Evolutionary conservation across 1,140 invertebrate species (phyloP), one percentile per base, ranked within the genome.

Genomic region (Bombus haemorrhoidalis): DNA sequence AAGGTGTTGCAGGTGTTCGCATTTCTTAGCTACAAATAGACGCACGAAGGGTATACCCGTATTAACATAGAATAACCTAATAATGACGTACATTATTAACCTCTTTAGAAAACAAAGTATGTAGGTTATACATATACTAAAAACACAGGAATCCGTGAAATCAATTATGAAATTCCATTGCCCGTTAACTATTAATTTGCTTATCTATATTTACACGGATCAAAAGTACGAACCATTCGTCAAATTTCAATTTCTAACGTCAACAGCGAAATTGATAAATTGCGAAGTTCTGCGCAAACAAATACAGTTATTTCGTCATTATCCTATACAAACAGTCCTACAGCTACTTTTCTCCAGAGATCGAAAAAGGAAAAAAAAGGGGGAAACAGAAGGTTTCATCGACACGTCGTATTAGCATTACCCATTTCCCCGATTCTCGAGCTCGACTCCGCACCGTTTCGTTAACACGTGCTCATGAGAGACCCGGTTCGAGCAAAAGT

Each of bases 1-100:
- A 83, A 87, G 69, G 73, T 53, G 47, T 77, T 81, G 81, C 84
- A 83, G 53, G 64, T 85, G 83, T 81, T 88, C 83, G 77, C 87
- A 91, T 89, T 87, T 25, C 28, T 87, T 39, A 87, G n/a, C 41
- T 34, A 53, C 47, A 6, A 85, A 43, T 37, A 85, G 39, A 43
- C 69, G 18, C 32, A 18, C 66, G 18, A 83, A 53, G 47, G 43
- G 34, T 74, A 53, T 22, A 53, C 18, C 5, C 47, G n/a, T 22
- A 68, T 86, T 62, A 69, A 66, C 79, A 72, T 81, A 72, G 37
- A 41, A 81, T 39, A 81, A 72, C 28, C 15, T n/a, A 71, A 72
- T 22, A 15, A 32, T 22, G 18, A 39, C 8, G 53, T 39, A 39
- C 15, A 34, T 68, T 37, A 68, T 43, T 18, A n/a, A 66, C 59